Base-by-base conservation (phyloP, 2,888 invertebrate genomes). In the Panzeria rudis region DNA sequence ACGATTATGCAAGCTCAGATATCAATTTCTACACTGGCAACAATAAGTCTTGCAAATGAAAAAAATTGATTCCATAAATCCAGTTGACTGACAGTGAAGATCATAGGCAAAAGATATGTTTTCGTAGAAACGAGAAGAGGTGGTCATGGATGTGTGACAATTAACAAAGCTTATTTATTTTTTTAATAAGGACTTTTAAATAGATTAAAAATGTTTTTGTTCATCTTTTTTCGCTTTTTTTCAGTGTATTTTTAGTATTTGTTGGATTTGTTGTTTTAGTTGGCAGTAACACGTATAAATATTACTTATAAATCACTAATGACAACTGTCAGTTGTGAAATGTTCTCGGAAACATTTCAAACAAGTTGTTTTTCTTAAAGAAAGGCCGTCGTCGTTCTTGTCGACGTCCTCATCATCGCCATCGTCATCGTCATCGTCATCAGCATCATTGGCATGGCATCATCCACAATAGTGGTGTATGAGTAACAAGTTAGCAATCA, bases 221-320 rank as follows among this genome's bases (percentile, higher is more conserved):
- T 17, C 9, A 0, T 25, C 1, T 17, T 11, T 15, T 17, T 15
- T 3, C 9, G 7, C 8, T n/a, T 78, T 73, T 38, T 59, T 17
- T 82, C 32, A 69, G 61, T 68, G 82, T 47, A 47, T 69, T 61
- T 59, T 52, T 56, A 62, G 66, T 75, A 69, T 75, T 75, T 77
- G 62, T 75, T 68, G 41, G 23, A 44, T 59, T 73, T 81, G 29
- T 64, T 78, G 73, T 64, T 75, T 78, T 69, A 62, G 79, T 56
- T 79, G 73, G 78, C 85, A 75, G 78, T 38, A 85, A 79, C 85
- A 85, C 85, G 85, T 86, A 82, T 82, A 88, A 89, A 90, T 89
- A 82, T 86, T 83, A 86, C 83, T 83, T 86, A 87, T 86, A 86
- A 87, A 83, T 86, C 86, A 86, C 87, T 86, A 84, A 86, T 87